Evolutionary conservation across 2,888 invertebrate species (phyloP), one percentile per base, ranked within the genome.

Genomic region (Amphimallon solstitiale): DNA sequence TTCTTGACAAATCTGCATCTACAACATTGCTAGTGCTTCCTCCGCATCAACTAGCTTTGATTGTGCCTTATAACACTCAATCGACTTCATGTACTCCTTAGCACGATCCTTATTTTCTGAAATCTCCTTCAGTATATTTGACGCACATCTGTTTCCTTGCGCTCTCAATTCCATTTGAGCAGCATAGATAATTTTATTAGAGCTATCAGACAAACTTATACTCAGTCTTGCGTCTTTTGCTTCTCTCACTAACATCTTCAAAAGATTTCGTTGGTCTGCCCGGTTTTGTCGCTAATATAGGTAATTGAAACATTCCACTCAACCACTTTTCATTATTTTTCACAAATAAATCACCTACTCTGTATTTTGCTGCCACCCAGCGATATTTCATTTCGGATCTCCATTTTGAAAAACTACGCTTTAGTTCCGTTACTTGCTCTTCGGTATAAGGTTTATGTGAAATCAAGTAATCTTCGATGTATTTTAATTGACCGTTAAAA

Each of bases 11-110:
- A 21, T 59, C 40, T 9, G 10, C 19, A 17, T 59, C 59, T 21
- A 59, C 59, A 43, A 59, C 17, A 59, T 59, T 10, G 38, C 40
- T 21, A 59, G 40, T 38, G 59, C 59, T 40, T 59, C 23, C 40
- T 38, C 15, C 4, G 56, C 40, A 12, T 10, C 17, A 38, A 37
- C 37, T 38, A 40, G 35, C 37, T 54, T 54, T 34, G 12, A 9
- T 21, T 23, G 23, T 23, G 23, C 23, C 23, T 23, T 23, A 5
- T 2, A 2, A 23, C 23, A 23, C 23, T 23, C 23, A 23, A 23
- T 23, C 5, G 5, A 23, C 2, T 23, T 5, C 5, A 2, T 23
- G 23, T 23, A 23, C 23, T 23, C 23, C n/a, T 51, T 23, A 23
- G 51, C 29, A 10, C 37, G 54, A 14, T 15, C 35, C 15, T 34